phyloP scores from a whole-genome alignment of 2,113 vertebrate genomes.

The Pelvicachromis taeniatus region DNA sequence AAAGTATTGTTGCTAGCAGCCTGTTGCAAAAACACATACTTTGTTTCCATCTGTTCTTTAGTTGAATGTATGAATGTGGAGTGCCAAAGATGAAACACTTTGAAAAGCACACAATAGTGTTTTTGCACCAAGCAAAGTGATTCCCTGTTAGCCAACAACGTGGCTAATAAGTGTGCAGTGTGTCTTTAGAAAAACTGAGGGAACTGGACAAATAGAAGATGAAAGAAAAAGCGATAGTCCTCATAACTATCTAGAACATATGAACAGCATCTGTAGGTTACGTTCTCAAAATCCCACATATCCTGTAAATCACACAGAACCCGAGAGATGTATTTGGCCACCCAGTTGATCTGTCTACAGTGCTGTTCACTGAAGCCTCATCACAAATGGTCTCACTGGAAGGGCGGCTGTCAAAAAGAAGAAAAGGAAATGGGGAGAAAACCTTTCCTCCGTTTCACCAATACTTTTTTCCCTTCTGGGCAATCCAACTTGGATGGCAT shows the following conservation, averaged over 20 bases:
- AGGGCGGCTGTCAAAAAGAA: background rate
- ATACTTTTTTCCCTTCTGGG: background rate
- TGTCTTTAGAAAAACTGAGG: background rate
- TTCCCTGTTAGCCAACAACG: background rate
- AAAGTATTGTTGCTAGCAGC: background rate
- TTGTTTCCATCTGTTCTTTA: background rate
- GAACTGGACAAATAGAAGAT: background rate
- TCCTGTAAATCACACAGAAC: background rate
- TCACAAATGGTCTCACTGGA: background rate
- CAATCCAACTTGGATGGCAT: background rate
- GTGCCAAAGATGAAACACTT: background rate
- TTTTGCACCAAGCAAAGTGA: background rate
- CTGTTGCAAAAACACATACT: background rate
- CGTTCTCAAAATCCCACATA: fast-evolving
- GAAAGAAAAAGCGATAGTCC: background rate
- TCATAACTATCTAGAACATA: background rate
- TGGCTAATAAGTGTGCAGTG: background rate
- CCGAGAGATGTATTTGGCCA: background rate
- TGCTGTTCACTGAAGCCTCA: background rate
- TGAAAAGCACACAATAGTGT: background rate
- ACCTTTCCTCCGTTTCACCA: background rate
- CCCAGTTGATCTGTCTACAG: background rate
- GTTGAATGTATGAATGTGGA: background rate
- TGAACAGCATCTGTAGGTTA: background rate
- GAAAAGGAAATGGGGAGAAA: background rate